Base-by-base conservation (phyloP, 1,140 invertebrate genomes). In the Danaus plexippus region DNA sequence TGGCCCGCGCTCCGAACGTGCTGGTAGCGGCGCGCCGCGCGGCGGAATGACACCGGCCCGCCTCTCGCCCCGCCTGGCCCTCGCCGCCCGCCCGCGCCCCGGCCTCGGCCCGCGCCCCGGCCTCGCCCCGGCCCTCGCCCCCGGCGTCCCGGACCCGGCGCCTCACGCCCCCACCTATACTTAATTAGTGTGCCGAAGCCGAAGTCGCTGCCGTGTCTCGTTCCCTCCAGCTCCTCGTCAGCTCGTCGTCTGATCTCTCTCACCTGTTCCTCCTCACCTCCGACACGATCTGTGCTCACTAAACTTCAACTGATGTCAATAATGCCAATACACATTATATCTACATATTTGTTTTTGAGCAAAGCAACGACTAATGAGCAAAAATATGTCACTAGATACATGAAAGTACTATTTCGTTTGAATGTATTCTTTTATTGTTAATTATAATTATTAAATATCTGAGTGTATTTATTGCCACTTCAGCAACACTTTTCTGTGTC, bases 1-100 rank as follows among this genome's bases (percentile, higher is more conserved):
- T 91, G 87, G 87, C 90, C 87, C 80, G 75, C 81, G 74, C 73
- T 66, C 74, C 77, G 76, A 60, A 72, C 77, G 63, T 59, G 56
- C 57, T 18, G 46, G 53, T 62, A 53, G 68, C 66, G 71, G 73
- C 72, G 73, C 75, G 72, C 77, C 80, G 75, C 77, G 77, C 73
- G 72, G 71, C 72, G 73, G 77, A 73, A 73, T 79, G 74, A 73
- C 45, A 67, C 66, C 61, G 73, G 72, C 71, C 73, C 77, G 69
- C 73, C 69, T 73, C 68, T 70, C 69, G 73, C 65, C 69, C 73
- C 73, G 69, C 67, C 71, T 61, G 59, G 63, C 55, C 64, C 64
- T 74, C 77, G 69, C 77, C 69, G 77, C 67, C 69, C 72, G 59
- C 71, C 52, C 63, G 67, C 15, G 63, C 69, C 69, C 75, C 68